Evolutionary conservation across 2,888 invertebrate genomes (phyloP).

Genomic region (Orchesellides sinensis): DNA sequence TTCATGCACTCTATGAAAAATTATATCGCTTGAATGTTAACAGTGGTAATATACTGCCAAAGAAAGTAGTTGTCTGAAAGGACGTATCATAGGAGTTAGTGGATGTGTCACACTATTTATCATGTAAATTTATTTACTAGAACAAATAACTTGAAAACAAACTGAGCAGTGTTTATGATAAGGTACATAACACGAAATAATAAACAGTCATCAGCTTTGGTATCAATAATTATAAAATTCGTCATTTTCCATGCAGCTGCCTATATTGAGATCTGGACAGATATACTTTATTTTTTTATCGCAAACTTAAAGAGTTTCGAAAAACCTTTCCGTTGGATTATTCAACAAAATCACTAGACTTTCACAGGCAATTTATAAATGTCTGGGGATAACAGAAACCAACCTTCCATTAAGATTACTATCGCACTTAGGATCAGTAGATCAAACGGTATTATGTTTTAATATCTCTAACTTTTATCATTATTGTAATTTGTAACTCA

Average conservation of each 20-base stretch:
- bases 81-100: neutral
- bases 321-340: neutral
- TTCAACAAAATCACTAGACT: constrained; percentile 41
- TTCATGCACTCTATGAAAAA: neutral
- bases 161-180: constrained; percentile 10
- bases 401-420: too few species aligned
- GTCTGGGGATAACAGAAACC: too few species aligned
- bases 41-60: neutral
- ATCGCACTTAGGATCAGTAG: neutral
- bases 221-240: neutral
- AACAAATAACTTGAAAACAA: constrained; percentile 24
- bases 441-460: neutral
- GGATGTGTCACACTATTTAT: too few species aligned
- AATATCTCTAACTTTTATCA: too few species aligned
- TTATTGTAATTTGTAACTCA: too few species aligned
- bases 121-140: constrained; percentile 11
- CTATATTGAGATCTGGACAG: constrained; percentile 41
- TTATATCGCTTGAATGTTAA: neutral
- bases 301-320: neutral
- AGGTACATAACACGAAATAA: constrained; percentile 10
- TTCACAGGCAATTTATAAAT: constrained; percentile 43
- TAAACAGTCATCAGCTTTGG: constrained; percentile 20
- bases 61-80: neutral
- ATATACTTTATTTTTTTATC: constrained; percentile 4
- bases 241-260: constrained; percentile 8